Evolutionary conservation across 1,140 invertebrate species (phyloP).

Genomic region (Zaprionus nigranus): DNA sequence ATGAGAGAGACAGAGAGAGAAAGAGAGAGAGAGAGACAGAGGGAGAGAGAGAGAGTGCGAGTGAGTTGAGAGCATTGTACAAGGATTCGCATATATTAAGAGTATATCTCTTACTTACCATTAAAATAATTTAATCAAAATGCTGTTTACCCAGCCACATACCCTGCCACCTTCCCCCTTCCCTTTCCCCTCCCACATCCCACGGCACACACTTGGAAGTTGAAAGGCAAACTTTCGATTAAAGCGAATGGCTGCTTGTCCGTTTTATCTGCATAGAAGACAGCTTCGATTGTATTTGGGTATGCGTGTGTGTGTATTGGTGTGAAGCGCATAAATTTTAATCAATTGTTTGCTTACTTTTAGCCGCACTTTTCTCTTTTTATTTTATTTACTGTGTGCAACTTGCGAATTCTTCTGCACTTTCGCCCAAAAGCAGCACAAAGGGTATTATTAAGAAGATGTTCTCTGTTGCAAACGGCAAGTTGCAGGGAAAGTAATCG

Average conservation of each 20-base stretch:
- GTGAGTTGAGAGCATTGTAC: slow-evolving; percentile 17
- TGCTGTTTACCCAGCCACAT: slow-evolving; percentile 56
- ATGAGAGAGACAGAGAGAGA: slow-evolving; percentile 9
- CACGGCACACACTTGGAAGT: slow-evolving; percentile 18
- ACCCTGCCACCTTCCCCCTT: no score
- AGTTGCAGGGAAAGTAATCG: not conserved
- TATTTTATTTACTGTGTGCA: slow-evolving; percentile 69
- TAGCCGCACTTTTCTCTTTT: slow-evolving; percentile 62
- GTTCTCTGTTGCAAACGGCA: not conserved
- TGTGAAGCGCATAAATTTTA: slow-evolving; percentile 71
- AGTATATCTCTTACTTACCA: slow-evolving; percentile 72
- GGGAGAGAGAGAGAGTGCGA: not conserved
- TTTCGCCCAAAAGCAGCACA: slow-evolving; percentile 25
- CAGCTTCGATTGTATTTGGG: slow-evolving; percentile 23
- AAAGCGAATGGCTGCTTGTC: slow-evolving; percentile 42
- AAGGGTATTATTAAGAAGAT: slow-evolving; percentile 23
- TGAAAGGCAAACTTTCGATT: slow-evolving; percentile 65
- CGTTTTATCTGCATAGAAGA: slow-evolving; percentile 63
- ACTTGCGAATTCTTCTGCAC: slow-evolving; percentile 64
- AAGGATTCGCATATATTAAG: slow-evolving; percentile 58
- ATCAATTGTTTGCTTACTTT: slow-evolving; percentile 80
- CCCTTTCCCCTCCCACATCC: slow-evolving; percentile 5
- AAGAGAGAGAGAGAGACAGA: slow-evolving; percentile 10
- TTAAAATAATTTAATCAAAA: slow-evolving; percentile 83
- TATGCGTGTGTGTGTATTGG: slow-evolving; percentile 19